Conservation (phyloP, 2,888 invertebrate genomes). For the Noctua janthe region DNA sequence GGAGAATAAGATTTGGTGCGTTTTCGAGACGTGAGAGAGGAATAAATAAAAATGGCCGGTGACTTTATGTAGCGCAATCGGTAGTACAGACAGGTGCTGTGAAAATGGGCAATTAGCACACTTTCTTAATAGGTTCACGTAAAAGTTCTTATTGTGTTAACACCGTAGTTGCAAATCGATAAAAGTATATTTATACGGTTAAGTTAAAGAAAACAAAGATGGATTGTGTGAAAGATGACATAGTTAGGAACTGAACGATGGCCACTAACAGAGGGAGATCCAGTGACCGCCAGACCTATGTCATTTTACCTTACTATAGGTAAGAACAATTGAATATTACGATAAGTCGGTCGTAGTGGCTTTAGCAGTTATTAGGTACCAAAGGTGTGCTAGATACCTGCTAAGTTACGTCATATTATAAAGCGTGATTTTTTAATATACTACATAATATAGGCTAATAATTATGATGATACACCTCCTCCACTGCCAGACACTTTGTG, state of each 20-base stretch:
- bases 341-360: too few species aligned
- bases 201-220: neutral
- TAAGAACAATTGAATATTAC: too few species aligned
- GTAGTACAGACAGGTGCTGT: conserved; percentile 13
- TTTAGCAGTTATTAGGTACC: too few species aligned
- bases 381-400: too few species aligned
- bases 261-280: too few species aligned
- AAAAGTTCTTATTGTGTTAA: neutral
- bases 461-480: too few species aligned
- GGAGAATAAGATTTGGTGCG: conserved; percentile 62
- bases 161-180: neutral
- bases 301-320: too few species aligned
- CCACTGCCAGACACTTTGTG: too few species aligned
- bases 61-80: conserved; percentile 40
- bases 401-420: too few species aligned
- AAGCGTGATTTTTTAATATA: too few species aligned
- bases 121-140: neutral
- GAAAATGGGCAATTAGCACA: conserved; percentile 2
- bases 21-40: conserved; percentile 56
- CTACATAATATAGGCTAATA: too few species aligned
- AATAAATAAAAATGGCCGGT: conserved; percentile 54
- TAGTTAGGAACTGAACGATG: neutral
- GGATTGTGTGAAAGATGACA: neutral
- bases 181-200: neutral
- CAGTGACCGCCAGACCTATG: too few species aligned